Evolutionary conservation across 2,797 vertebrate species (phyloP).

Genomic region (Loris lydekkerianus): DNA sequence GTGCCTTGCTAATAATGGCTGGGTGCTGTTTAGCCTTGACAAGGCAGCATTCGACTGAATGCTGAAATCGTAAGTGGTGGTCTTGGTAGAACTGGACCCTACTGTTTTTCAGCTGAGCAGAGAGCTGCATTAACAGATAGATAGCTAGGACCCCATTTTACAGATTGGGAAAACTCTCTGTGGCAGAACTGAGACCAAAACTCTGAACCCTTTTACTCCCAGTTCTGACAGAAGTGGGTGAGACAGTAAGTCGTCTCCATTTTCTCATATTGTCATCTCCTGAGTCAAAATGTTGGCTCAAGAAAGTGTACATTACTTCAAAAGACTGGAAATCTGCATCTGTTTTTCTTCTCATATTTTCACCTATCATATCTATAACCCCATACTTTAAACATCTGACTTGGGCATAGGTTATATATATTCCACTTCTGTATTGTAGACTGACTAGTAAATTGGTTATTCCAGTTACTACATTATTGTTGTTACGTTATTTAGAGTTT

Average conservation of each 20-base stretch:
- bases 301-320: neutral
- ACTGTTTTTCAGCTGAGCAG: neutral
- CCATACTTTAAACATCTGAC: neutral
- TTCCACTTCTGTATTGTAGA: neutral
- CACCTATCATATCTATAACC: neutral
- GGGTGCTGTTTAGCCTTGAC: neutral
- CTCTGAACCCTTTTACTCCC: neutral
- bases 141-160: neutral
- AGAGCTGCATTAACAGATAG: neutral
- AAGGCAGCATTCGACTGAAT: neutral
- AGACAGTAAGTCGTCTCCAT: neutral
- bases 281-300: neutral
- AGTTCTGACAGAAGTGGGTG: neutral
- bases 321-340: neutral
- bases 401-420: neutral
- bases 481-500: constrained; percentile 91
- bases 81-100: neutral
- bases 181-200: neutral
- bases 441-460: neutral
- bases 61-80: neutral
- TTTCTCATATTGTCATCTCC: neutral
- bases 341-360: neutral
- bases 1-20: neutral
- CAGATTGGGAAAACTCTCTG: neutral
- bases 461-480: constrained; percentile 6